Evolutionary conservation across 2,888 invertebrate species (phyloP).

Genomic region (Acleris literana): DNA sequence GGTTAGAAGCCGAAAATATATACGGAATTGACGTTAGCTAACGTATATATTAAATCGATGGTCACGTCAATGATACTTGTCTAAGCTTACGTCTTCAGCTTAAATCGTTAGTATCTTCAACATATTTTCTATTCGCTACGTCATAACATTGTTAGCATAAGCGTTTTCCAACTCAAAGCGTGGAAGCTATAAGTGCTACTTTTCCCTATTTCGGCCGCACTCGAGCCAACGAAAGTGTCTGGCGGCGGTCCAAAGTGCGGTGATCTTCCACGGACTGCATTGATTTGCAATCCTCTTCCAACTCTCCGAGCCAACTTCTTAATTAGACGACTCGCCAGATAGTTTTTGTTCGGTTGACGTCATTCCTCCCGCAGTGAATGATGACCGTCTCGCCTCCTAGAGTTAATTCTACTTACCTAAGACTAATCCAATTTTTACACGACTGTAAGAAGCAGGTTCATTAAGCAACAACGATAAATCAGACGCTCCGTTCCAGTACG

Average conservation of each 20-base stretch:
- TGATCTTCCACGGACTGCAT: constrained; percentile 73
- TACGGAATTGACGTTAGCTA: no score
- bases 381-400: constrained; percentile 28
- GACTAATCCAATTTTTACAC: constrained; percentile 36
- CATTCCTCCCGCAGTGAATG: constrained; percentile 39
- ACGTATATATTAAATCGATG: no score
- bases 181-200: constrained; percentile 56
- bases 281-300: constrained; percentile 53
- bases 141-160: constrained; percentile 39
- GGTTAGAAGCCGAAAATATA: no score
- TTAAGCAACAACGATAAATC: constrained; percentile 43
- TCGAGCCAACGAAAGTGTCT: constrained; percentile 58
- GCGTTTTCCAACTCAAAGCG: constrained; percentile 48
- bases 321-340: constrained; percentile 54
- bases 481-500: constrained; percentile 35
- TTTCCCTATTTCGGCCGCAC: constrained; percentile 51
- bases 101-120: background rate
- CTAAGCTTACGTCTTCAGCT: background rate
- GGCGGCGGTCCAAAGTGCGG: constrained; percentile 67
- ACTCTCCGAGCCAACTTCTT: constrained; percentile 56
- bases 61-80: no score
- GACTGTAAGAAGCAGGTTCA: constrained; percentile 38
- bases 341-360: constrained; percentile 49
- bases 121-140: constrained; percentile 18
- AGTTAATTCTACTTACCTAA: constrained; percentile 25